Conservation (phyloP, 2,888 invertebrate species). For the Caenorhabditis virilis region DNA sequence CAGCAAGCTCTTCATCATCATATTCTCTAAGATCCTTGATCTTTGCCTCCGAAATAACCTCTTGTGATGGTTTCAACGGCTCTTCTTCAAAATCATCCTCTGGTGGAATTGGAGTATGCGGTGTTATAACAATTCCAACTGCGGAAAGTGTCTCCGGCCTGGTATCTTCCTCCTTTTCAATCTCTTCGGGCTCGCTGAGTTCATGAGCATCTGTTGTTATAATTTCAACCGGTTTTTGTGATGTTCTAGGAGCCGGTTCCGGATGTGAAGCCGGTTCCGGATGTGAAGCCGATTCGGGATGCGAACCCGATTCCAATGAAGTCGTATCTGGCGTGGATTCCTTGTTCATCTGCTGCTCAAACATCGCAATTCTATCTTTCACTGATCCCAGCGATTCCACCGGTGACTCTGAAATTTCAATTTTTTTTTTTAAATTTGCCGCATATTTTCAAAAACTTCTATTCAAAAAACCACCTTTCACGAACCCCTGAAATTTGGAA, state of each 20-base stretch:
- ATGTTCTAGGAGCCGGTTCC: background rate
- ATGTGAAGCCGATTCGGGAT: background rate
- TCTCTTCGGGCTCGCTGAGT: too few species aligned
- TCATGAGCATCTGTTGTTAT: too few species aligned
- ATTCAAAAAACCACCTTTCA: too few species aligned
- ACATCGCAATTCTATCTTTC: slow-evolving; percentile 51
- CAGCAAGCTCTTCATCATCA: slow-evolving; percentile 30
- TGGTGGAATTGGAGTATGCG: slow-evolving; percentile 31
- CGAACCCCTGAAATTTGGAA: too few species aligned
- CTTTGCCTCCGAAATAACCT: slow-evolving; percentile 35
- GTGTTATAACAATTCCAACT: slow-evolving; percentile 41
- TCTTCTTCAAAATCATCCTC: slow-evolving; percentile 35
- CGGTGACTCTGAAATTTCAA: slow-evolving; percentile 44
- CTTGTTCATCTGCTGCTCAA: slow-evolving; percentile 39
- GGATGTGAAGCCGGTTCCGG: background rate
- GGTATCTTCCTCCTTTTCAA: background rate
- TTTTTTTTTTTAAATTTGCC: too few species aligned
- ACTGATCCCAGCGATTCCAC: slow-evolving; percentile 49
- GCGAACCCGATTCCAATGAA: background rate
- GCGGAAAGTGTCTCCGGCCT: slow-evolving; percentile 5
- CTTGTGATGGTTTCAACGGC: slow-evolving; percentile 36
- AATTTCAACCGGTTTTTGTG: too few species aligned
- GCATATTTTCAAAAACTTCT: too few species aligned
- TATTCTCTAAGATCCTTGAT: slow-evolving; percentile 34
- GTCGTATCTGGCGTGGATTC: background rate